Evolutionary conservation across 2,888 invertebrate species (phyloP).

Genomic region (Drosophila imparisetae): DNA sequence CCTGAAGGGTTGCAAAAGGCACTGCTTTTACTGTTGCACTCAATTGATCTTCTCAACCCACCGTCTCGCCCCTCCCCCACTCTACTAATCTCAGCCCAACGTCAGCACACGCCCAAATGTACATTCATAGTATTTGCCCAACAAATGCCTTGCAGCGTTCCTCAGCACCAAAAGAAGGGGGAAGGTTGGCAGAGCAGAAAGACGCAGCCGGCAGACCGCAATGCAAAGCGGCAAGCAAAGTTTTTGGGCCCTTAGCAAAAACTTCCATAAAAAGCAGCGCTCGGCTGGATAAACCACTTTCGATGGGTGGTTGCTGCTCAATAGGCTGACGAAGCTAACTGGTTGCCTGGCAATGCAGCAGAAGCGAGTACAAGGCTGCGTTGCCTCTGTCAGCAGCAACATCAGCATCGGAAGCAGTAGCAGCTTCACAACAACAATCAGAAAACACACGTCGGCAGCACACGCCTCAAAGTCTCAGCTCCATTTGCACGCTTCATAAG

Average conservation of each 20-base stretch:
- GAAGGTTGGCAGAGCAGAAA: neutral
- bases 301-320: constrained; percentile 45
- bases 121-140: constrained; percentile 63
- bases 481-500: constrained; percentile 77
- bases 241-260: constrained; percentile 62
- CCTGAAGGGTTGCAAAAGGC: constrained; percentile 64
- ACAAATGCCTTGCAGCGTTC: constrained; percentile 66
- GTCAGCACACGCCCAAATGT: constrained; percentile 51
- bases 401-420: neutral
- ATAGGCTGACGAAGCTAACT: constrained; percentile 25
- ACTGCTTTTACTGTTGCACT: constrained; percentile 35
- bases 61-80: neutral
- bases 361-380: constrained; percentile 31
- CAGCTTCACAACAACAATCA: neutral
- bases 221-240: constrained; percentile 69
- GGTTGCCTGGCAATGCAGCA: constrained; percentile 45
- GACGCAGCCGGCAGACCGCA: constrained; percentile 56
- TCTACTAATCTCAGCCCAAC: neutral
- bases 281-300: constrained; percentile 39
- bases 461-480: constrained; percentile 25
- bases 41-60: constrained; percentile 1
- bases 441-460: neutral
- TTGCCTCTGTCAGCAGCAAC: constrained; percentile 23
- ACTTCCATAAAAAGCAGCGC: constrained; percentile 61
- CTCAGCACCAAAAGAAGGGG: constrained; percentile 8